phyloP scores from a whole-genome alignment of 2,113 vertebrate species.

The Dicentrarchus labrax region DNA sequence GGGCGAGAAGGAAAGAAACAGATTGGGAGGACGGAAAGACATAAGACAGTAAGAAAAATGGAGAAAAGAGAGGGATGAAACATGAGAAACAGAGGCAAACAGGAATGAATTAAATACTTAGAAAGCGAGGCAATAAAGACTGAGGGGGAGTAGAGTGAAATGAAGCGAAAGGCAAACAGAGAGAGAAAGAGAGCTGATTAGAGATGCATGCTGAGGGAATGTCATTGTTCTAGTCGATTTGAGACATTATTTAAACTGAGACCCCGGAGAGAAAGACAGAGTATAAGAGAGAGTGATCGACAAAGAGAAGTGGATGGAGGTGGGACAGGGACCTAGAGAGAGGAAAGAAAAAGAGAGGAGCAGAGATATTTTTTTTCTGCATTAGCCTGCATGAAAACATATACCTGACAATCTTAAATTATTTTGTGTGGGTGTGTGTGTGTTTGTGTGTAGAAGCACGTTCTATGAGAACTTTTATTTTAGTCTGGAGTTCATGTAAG shows the following conservation, averaged over 20 bases:
- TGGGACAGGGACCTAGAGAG: slow-evolving; percentile 40
- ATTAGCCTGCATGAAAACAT: slow-evolving; percentile 17
- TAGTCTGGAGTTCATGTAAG: slow-evolving; percentile 28
- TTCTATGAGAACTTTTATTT: slow-evolving; percentile 40
- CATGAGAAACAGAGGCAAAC: slow-evolving; percentile 50
- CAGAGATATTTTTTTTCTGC: background rate
- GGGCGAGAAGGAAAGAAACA: slow-evolving; percentile 22
- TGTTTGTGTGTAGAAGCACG: background rate
- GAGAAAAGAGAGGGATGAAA: slow-evolving; percentile 31
- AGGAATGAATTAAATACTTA: slow-evolving; percentile 66
- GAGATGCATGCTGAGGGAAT: slow-evolving; percentile 81
- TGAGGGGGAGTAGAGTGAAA: slow-evolving; percentile 59
- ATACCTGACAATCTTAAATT: slow-evolving; percentile 13
- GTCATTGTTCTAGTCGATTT: slow-evolving; percentile 84
- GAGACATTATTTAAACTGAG: slow-evolving; percentile 81
- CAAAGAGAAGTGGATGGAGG: slow-evolving; percentile 53
- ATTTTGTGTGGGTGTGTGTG: slow-evolving; percentile 6
- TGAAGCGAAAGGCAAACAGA: slow-evolving; percentile 75
- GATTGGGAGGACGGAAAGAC: slow-evolving; percentile 21
- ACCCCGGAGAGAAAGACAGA: slow-evolving; percentile 70
- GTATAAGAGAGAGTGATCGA: slow-evolving; percentile 35
- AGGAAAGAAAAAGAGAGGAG: slow-evolving; percentile 17
- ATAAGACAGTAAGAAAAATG: slow-evolving; percentile 39
- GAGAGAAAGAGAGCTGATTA: slow-evolving; percentile 77
- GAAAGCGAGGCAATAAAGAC: slow-evolving; percentile 57